Evolutionary conservation across 2,888 invertebrate species (phyloP).

Genomic region (Drosophila yooni): DNA sequence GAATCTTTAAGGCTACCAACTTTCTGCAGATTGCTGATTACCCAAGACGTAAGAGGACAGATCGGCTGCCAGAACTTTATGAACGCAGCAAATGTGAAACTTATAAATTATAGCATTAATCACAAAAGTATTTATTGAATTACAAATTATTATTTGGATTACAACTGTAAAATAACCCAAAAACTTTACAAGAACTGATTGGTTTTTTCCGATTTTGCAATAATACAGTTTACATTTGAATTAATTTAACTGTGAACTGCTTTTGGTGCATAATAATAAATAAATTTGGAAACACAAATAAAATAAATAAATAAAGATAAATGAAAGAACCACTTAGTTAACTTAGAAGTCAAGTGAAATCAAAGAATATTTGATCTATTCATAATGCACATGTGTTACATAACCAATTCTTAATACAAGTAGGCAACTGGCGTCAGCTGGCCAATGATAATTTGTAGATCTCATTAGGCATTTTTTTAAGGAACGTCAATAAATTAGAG

Average conservation of each 20-base stretch:
- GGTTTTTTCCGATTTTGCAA: not conserved
- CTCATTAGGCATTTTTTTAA: not conserved
- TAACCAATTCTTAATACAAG: not conserved
- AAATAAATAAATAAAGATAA: not conserved
- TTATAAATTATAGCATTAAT: not conserved
- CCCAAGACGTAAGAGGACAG: no score
- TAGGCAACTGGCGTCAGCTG: not conserved
- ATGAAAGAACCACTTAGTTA: not conserved
- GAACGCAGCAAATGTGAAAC: not conserved
- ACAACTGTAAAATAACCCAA: not conserved
- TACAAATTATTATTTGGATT: not conserved
- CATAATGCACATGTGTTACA: not conserved
- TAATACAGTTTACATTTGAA: not conserved
- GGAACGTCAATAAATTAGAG: not conserved
- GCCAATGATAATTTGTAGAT: not conserved
- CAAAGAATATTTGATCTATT: not conserved
- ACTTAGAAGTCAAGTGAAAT: not conserved
- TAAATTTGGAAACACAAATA: not conserved
- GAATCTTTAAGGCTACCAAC: no score
- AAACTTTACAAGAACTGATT: no score
- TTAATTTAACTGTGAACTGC: not conserved
- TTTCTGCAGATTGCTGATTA: no score
- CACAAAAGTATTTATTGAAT: no score
- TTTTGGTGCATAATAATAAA: not conserved
- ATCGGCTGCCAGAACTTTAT: no score